These are phyloP conservation scores for Gerosis bhagava DNA, from an alignment of 2,888 invertebrate genomes.

Conservation along the genomic window DNA sequence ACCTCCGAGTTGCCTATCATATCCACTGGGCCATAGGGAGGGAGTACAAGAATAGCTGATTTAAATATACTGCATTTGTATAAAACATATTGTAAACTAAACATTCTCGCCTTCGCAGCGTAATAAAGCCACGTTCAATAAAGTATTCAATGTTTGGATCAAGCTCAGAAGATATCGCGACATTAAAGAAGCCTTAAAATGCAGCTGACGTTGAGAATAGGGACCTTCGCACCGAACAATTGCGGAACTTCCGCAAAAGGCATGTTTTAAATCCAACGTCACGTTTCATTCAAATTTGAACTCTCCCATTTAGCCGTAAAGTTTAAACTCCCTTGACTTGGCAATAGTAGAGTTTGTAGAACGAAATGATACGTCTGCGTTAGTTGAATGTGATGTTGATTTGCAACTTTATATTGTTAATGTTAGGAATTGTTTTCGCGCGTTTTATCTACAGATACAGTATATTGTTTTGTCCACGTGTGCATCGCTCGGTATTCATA, in stretches of 20 bases:
- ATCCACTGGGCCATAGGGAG: too few species aligned
- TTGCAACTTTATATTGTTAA: conserved; percentile 8
- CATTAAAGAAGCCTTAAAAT: conserved; percentile 18
- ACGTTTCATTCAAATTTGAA: background rate
- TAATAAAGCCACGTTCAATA: conserved; percentile 6
- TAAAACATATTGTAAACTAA: background rate
- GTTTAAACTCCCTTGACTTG: conserved; percentile 10
- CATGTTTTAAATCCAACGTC: conserved; percentile 5
- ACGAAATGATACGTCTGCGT: conserved; percentile 6
- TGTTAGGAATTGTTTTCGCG: conserved; percentile 17
- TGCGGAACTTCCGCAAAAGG: conserved; percentile 7
- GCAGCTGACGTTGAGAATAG: conserved; percentile 8
- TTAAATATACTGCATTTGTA: background rate
- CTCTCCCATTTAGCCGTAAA: conserved; percentile 12
- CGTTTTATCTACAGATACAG: conserved; percentile 5
- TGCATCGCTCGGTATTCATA: conserved; percentile 18
- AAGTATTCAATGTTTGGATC: conserved; percentile 19
- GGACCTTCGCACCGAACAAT: conserved; percentile 14
- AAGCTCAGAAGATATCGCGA: conserved; percentile 16
- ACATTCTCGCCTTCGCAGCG: background rate
- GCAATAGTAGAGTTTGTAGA: conserved; percentile 2
- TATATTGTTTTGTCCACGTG: conserved; percentile 5
- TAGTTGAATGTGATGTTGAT: conserved; percentile 18
- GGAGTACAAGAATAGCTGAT: too few species aligned
- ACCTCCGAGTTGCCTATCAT: too few species aligned